phyloP scores from a whole-genome alignment of 2,797 vertebrate genomes.

The Margarornis squamiger region DNA sequence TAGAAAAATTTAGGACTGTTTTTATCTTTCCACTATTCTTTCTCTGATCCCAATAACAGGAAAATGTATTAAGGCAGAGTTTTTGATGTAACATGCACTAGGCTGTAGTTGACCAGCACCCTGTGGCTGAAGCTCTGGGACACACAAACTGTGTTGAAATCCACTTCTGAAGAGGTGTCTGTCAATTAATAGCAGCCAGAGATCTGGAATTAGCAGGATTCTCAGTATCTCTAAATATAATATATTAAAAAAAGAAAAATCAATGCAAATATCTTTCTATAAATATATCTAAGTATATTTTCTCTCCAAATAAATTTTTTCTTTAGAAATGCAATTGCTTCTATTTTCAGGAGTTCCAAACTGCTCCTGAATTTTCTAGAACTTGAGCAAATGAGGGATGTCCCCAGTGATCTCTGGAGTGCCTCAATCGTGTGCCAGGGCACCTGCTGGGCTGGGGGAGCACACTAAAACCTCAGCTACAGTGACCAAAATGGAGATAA shows the following conservation, averaged over 20 bases:
- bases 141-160: not conserved
- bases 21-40: not conserved
- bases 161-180: not conserved
- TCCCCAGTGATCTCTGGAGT: not conserved
- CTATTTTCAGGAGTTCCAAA: not conserved
- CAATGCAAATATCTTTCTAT: not conserved
- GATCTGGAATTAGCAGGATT: not conserved
- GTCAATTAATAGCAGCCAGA: not conserved
- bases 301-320: not conserved
- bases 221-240: not conserved
- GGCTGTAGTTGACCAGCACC: not conserved
- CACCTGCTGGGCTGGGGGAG: not conserved
- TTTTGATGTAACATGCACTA: not conserved
- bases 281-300: not conserved
- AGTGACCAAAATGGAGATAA: not conserved
- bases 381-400: not conserved
- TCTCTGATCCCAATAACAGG: not conserved
- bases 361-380: not conserved
- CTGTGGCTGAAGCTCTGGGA: not conserved
- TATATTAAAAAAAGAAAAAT: not conserved
- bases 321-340: not conserved
- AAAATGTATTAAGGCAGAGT: not conserved
- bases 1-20: not conserved
- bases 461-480: not conserved
- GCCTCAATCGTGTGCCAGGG: not conserved